Conservation (phyloP, 2,113 vertebrate genomes). For the Guaruba guarouba region DNA sequence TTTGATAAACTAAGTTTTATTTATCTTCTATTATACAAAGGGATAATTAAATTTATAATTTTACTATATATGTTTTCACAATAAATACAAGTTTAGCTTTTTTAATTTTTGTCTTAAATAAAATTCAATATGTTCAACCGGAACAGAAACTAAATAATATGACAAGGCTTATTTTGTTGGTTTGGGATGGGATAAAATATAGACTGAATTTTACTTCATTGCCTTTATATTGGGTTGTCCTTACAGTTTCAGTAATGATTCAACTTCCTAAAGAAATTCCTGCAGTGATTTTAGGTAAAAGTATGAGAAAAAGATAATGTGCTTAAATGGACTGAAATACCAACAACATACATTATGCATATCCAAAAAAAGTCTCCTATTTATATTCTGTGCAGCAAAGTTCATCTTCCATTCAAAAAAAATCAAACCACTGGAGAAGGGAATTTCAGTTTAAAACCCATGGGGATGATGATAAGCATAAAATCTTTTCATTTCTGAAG, state of each 20-base stretch:
- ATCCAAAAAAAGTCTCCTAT: fast-evolving
- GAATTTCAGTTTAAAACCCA: background rate
- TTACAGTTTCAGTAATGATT: background rate
- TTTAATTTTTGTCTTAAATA: background rate
- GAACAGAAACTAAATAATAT: background rate
- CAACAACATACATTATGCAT: background rate
- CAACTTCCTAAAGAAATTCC: background rate
- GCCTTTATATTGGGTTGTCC: background rate
- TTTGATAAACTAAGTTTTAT: background rate
- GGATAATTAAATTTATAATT: background rate
- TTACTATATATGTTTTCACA: background rate
- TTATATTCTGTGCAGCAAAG: background rate
- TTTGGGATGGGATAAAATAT: background rate
- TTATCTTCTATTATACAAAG: background rate
- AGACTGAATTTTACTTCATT: background rate
- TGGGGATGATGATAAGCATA: background rate
- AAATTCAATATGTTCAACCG: background rate
- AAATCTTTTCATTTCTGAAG: background rate
- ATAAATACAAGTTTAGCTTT: background rate
- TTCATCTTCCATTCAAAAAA: background rate
- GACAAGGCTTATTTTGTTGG: background rate
- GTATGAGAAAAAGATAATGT: fast-evolving
- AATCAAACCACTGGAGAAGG: background rate
- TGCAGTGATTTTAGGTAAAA: background rate
- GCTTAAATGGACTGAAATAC: background rate